Base-by-base conservation (phyloP, 30 jellyfish, hydroid and myxozoan species). In the Chrysaora quinquecirrha region DNA sequence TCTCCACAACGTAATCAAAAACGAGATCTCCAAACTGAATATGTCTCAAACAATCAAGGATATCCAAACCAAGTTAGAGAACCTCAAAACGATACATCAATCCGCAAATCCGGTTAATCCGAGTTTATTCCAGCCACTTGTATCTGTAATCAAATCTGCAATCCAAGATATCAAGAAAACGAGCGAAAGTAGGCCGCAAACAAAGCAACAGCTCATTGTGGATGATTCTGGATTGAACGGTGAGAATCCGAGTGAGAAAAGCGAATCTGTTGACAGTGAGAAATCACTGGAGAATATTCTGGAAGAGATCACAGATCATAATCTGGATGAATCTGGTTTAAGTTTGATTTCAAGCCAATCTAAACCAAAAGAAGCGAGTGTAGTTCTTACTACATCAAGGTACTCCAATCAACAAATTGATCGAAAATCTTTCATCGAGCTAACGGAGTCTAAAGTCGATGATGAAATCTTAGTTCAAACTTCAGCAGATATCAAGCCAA, bases 21-120 rank as follows among this genome's bases (percentile, higher is more conserved):
- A 34, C 16, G 83, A 80, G 62, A 80, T 80, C 29, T 48, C 83
- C 7, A 80, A 80, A 50, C 33, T 80, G 20, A 80, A 80, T 56
- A 49, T 80, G 73, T 34, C 90, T 12, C 54, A 58, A 80, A 67
- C 90, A 1, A 65, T 80, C 3, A 48, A 34, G 0, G 84, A 80
- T 23, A 29, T 80, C 29, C 49, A 71, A 19, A 31, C 63, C 34
- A 80, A 66, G 30, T 72, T 80, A 1, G 78, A 80, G 28, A 30
- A 31, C 30, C 43, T 80, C 28, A 49, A 80, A 20, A 50, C 50
- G 12, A 50, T 18, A 25, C 83, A 30, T 64, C 88, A 23, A 1
- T 6, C 22, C 23, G 67, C 32, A 29, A 56, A 66, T 24, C 73
- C 34, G 0, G 31, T 9, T 10, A 52, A 52, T 52, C 27, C n/a